phyloP scores from a whole-genome alignment of 2,797 vertebrate species.

The Cynopterus sphinx region DNA sequence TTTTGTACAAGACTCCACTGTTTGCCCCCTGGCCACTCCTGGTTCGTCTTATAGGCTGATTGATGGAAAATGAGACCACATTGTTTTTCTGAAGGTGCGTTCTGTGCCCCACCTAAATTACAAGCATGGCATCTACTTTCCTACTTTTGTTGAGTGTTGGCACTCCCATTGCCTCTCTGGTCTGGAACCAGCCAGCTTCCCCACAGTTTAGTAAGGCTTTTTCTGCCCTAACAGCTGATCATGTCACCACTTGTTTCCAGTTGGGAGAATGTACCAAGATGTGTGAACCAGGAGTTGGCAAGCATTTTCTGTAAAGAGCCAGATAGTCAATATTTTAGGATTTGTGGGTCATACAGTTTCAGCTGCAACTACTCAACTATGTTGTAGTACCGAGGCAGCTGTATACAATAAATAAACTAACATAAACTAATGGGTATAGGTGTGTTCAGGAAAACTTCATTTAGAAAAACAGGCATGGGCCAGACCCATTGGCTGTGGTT shows the following conservation, averaged over 20 bases:
- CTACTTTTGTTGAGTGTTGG: neutral
- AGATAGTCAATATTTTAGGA: slow-evolving; percentile 28
- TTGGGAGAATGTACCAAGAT: neutral
- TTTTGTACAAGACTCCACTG: neutral
- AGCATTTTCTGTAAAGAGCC: neutral
- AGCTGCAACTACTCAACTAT: neutral
- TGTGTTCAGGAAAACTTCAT: neutral
- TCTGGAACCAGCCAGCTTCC: neutral
- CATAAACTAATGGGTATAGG: neutral
- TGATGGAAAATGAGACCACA: neutral
- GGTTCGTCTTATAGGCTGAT: neutral
- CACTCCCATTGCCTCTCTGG: neutral
- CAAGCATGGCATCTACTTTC: neutral
- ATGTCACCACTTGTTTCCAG: neutral
- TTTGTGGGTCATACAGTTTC: slow-evolving; percentile 20
- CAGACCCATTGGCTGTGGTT: neutral
- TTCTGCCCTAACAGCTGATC: neutral
- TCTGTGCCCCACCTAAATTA: neutral
- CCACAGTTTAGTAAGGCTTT: neutral
- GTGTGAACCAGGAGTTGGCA: slow-evolving; percentile 29
- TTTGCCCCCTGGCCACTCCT: neutral
- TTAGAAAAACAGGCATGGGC: neutral
- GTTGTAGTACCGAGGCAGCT: neutral
- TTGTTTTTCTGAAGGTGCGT: neutral
- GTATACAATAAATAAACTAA: neutral